These are phyloP conservation scores for Pseudorectes ferrugineus DNA, from an alignment of 2,113 vertebrate genomes.

Conservation along the genomic window DNA sequence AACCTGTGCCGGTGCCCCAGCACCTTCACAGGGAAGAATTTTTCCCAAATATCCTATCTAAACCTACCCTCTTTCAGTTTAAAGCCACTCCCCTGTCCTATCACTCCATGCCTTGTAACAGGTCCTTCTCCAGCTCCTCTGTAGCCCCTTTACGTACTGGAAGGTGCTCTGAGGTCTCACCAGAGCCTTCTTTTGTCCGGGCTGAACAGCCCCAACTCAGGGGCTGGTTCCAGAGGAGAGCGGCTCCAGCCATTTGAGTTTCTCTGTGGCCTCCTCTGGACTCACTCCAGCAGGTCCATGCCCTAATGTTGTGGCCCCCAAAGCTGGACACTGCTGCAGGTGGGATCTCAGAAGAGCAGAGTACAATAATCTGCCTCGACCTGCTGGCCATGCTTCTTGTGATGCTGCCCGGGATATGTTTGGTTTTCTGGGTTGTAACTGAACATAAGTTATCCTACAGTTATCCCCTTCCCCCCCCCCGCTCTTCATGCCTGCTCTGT, in stretches of 20 bases:
- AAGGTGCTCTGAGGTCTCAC: background rate
- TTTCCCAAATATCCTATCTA: background rate
- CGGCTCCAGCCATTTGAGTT: background rate
- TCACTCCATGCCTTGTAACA: background rate
- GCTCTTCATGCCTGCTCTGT: fast-evolving
- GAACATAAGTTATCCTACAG: background rate
- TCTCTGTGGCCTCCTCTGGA: background rate
- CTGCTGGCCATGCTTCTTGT: background rate
- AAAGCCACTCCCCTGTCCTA: background rate
- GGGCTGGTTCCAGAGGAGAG: too few relatives aligned
- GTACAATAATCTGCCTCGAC: background rate
- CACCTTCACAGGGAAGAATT: background rate
- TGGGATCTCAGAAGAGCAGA: background rate
- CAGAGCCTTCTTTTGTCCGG: too few relatives aligned
- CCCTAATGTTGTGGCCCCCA: too few relatives aligned
- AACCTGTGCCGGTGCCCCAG: background rate
- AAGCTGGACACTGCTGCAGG: background rate
- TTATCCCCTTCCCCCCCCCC: fast-evolving
- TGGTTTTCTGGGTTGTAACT: background rate
- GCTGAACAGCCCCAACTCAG: background rate
- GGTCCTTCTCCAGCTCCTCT: background rate
- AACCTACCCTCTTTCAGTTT: background rate
- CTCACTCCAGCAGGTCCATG: background rate
- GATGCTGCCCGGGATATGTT: background rate
- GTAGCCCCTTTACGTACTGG: too few relatives aligned